Evolutionary conservation across 2,797 vertebrate species (phyloP).

Genomic region (Crenuchus spilurus): DNA sequence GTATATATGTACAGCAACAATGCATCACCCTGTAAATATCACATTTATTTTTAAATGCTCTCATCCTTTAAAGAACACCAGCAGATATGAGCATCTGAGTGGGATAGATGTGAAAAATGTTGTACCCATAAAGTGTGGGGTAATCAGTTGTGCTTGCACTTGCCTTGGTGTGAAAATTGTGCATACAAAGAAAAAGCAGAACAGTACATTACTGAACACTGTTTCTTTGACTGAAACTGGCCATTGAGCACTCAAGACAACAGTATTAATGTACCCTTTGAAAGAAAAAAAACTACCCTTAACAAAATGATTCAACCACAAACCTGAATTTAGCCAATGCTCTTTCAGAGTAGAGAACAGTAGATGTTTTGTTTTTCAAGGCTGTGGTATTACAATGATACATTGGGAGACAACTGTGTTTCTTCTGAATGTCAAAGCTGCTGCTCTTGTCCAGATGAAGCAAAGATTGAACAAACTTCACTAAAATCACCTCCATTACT

Average conservation of each 20-base stretch:
- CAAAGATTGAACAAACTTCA: background rate
- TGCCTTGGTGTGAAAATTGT: constrained; percentile 30
- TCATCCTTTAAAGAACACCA: constrained; percentile 38
- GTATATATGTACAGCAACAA: constrained; percentile 76
- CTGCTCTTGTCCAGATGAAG: constrained; percentile 5
- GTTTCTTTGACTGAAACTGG: constrained; percentile 31
- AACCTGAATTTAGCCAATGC: constrained; percentile 4
- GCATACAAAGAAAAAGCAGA: constrained; percentile 44
- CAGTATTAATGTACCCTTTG: constrained; percentile 18
- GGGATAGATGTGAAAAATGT: constrained; percentile 9
- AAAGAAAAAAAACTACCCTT: background rate
- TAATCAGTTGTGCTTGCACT: constrained; percentile 53
- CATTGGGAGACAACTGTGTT: constrained; percentile 1
- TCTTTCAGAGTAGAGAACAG: background rate
- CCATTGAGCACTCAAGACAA: constrained; percentile 24
- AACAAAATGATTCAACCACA: constrained; percentile 1
- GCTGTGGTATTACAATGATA: background rate
- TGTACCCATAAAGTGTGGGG: constrained; percentile 8
- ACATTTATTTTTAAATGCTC: constrained; percentile 46
- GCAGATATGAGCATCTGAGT: constrained; percentile 23
- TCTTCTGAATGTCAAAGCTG: constrained; percentile 28
- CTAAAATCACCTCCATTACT: constrained; percentile 17
- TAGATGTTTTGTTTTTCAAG: constrained; percentile 6
- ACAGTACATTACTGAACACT: constrained; percentile 3
- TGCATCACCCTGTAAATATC: constrained; percentile 74